Conservation (phyloP, 1,140 invertebrate species). For the Zaprionus davidi region DNA sequence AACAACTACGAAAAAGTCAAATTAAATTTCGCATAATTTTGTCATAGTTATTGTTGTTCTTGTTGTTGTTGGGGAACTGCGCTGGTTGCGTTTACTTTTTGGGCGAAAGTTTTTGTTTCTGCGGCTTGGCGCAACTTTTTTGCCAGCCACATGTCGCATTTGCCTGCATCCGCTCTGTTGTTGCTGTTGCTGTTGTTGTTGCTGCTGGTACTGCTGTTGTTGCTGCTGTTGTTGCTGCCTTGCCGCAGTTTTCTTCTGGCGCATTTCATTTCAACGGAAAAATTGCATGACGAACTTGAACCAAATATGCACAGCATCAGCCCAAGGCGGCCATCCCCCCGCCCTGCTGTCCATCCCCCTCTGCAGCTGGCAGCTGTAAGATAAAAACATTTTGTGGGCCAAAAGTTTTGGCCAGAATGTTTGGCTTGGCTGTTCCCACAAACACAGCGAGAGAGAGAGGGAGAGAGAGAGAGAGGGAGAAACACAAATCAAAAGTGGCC, state of each 20-base stretch:
- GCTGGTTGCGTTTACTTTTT: constrained; percentile 49
- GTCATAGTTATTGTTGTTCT: constrained; percentile 52
- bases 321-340: background rate
- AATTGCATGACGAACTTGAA: constrained; percentile 71
- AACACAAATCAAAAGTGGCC: constrained; percentile 76
- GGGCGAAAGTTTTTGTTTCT: constrained; percentile 74
- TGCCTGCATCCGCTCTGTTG: constrained; percentile 53
- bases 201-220: constrained; percentile 32
- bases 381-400: constrained; percentile 44
- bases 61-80: constrained; percentile 40
- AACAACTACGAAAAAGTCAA: constrained; percentile 69
- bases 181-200: background rate
- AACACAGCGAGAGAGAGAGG: background rate
- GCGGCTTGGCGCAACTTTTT: constrained; percentile 71
- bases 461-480: constrained; percentile 3
- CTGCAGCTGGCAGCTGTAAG: constrained; percentile 34
- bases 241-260: constrained; percentile 64
- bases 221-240: constrained; percentile 46
- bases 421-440: constrained; percentile 7
- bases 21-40: constrained; percentile 83
- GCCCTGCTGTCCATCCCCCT: background rate
- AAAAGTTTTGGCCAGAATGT: constrained; percentile 32
- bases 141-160: constrained; percentile 77
- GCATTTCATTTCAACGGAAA: constrained; percentile 65
- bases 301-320: constrained; percentile 64